These are phyloP conservation scores for Laticauda laticaudata DNA, from an alignment of 2,113 vertebrate genomes.

Conservation along the genomic window DNA sequence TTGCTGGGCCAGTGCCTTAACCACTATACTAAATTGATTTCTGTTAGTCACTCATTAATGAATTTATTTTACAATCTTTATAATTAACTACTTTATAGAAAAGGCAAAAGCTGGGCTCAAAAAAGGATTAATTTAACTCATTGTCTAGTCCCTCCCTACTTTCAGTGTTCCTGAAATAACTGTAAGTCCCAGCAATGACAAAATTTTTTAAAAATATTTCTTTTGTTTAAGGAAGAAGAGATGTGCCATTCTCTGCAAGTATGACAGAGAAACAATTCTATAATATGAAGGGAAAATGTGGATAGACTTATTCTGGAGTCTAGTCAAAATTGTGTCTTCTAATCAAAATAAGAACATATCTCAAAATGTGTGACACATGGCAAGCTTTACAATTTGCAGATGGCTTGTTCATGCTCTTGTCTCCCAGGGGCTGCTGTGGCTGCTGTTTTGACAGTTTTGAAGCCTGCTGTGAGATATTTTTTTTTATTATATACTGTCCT, in stretches of 20 bases:
- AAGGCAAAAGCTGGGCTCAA: background rate
- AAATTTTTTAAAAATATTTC: background rate
- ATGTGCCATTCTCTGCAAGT: background rate
- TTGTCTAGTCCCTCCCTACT: background rate
- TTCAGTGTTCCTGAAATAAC: background rate
- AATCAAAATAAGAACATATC: background rate
- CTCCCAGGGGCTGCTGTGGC: background rate
- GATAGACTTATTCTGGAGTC: background rate
- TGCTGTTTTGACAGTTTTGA: background rate
- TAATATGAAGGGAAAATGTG: background rate
- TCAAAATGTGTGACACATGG: background rate
- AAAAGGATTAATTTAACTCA: background rate
- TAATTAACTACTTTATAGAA: background rate
- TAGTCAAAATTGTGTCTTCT: background rate
- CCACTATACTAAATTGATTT: background rate
- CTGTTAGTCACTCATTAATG: background rate
- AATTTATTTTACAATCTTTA: background rate
- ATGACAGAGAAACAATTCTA: background rate
- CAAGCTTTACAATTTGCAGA: background rate
- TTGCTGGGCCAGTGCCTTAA: background rate
- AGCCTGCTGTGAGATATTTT: background rate
- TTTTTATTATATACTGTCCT: background rate
- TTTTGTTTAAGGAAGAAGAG: background rate
- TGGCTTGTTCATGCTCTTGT: background rate
- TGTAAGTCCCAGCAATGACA: background rate